Evolutionary conservation across 1,140 invertebrate species (phyloP), one percentile per base, ranked within the genome.

Genomic region (Asbolus verrucosus): DNA sequence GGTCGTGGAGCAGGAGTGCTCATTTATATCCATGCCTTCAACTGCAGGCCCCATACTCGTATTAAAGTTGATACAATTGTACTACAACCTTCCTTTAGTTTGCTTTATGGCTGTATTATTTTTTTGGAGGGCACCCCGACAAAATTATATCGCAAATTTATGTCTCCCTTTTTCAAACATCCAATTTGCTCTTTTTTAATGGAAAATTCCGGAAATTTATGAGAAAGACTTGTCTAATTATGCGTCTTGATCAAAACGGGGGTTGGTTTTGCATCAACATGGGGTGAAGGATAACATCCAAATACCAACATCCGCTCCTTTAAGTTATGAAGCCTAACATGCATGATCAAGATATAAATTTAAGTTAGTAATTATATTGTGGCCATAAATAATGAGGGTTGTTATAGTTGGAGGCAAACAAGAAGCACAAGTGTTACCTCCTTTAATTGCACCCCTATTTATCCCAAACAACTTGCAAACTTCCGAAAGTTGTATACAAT

Each of bases 331-430:
- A 67, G 46, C 41, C 38, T 61, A 41, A 3, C 63, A 59, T 71
- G 39, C 66, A 76, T 73, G 73, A 75, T 75, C 71, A 54, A 65
- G 75, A 67, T 75, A 76, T 76, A 76, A 76, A 75, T 76, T 76
- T 69, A 39, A 68, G 60, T 67, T 72, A 65, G 41, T 73, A 71
- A 73, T 75, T 76, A 76, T 75, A 72, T 70, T 38, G 41, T 60
- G 63, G 70, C 61, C 67, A 77, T 77, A 77, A 77, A 77, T 77
- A 77, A 77, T 70, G 61, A 60, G 69, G 43, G 65, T 61, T 70
- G 69, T 71, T 75, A 69, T 75, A 73, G 71, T 70, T 68, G 33
- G 69, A 33, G 27, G 54, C 59, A 31, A 33, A 69, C 66, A 65
- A 70, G 63, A 75, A 65, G 66, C 72, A 66, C 74, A 75, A 75